Evolutionary conservation across 2,797 vertebrate genomes (phyloP).

Genomic region (Petrocephalus schoutedeni): DNA sequence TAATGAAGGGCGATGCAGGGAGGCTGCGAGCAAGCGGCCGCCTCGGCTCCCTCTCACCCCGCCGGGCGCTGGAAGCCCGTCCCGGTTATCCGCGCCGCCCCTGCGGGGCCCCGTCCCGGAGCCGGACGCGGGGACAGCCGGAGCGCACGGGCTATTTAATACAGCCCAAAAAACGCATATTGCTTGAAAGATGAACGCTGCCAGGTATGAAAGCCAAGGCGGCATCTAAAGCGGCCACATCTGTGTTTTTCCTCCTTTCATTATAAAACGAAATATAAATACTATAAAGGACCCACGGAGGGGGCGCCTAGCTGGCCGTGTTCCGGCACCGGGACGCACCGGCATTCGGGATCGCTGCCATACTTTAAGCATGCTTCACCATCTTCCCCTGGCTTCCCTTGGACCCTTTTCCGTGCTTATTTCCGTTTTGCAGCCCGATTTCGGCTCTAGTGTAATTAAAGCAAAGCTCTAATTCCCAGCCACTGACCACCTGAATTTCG

Average conservation of each 20-base stretch:
- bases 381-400: neutral
- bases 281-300: neutral
- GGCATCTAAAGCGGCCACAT: neutral
- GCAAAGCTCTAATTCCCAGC: neutral
- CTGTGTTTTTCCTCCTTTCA: neutral
- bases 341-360: neutral
- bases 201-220: neutral
- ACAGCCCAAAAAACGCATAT: neutral
- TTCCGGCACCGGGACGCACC: neutral
- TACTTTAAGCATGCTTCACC: neutral
- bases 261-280: neutral
- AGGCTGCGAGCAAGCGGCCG: neutral
- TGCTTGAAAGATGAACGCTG: neutral
- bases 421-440: neutral
- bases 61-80: neutral
- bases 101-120: neutral
- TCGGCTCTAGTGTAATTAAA: neutral
- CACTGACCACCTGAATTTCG: neutral
- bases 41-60: neutral
- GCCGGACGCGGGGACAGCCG: neutral
- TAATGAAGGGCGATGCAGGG: neutral
- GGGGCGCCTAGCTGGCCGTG: neutral
- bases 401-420: neutral
- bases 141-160: neutral
- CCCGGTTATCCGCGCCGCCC: neutral